These are phyloP conservation scores for Melipona beecheii DNA, from an alignment of 2,888 invertebrate genomes.

Conservation along the genomic window DNA sequence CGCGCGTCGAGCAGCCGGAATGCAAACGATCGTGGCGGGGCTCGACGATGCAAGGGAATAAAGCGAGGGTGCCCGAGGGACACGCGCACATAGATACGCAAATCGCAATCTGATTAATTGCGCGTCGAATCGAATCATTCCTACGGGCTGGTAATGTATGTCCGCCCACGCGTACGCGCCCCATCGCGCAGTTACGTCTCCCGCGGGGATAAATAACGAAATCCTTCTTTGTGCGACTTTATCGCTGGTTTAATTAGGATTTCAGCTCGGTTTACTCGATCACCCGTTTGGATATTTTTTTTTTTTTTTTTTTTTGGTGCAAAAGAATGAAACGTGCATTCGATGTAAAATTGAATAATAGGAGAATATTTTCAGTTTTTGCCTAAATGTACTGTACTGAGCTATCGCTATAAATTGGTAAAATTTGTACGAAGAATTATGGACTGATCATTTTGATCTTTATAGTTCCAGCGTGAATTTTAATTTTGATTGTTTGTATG, in stretches of 20 bases:
- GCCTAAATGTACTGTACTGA: too few species aligned
- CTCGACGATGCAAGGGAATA: constrained; percentile 38
- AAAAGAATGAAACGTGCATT: neutral
- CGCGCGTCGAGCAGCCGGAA: constrained; percentile 24
- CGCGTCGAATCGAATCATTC: constrained; percentile 70
- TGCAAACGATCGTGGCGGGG: constrained; percentile 22
- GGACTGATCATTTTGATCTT: too few species aligned
- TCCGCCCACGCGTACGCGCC: constrained; percentile 9
- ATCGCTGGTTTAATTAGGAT: constrained; percentile 39
- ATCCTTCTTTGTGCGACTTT: constrained; percentile 40
- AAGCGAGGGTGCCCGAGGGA: constrained; percentile 51
- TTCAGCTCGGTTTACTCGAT: neutral
- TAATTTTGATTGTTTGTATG: too few species aligned
- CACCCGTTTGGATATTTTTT: too few species aligned
- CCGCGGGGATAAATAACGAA: constrained; percentile 50
- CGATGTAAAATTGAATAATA: too few species aligned
- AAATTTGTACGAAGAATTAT: too few species aligned
- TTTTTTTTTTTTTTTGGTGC: neutral
- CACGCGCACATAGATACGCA: constrained; percentile 49
- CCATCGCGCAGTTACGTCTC: constrained; percentile 25
- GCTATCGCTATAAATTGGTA: too few species aligned
- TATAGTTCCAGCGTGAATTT: too few species aligned
- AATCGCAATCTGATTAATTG: constrained; percentile 74
- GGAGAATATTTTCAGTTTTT: too few species aligned
- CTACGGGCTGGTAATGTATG: constrained; percentile 58